Base-by-base conservation (phyloP, 2,113 vertebrate genomes). In the Neomonachus schauinslandi region DNA sequence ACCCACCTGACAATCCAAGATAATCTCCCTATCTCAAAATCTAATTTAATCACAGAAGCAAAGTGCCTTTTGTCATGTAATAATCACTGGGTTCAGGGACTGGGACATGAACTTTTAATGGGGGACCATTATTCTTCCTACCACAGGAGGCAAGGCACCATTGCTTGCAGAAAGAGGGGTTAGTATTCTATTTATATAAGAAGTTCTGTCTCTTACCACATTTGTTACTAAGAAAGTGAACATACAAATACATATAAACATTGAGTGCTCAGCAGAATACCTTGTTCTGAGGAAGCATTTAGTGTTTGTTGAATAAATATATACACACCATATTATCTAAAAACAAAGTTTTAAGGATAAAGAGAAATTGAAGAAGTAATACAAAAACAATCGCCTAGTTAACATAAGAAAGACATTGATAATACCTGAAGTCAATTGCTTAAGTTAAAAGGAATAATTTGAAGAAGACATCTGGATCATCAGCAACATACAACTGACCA, bases 141-240 rank as follows among this genome's bases (percentile, higher is more conserved):
- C 18, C 6, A 46, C 4, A 80, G 76, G 71, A 93, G 55, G 55
- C 16, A 94, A 14, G 11, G 65, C 1, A 13, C n/a, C 11, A 76
- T 55, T 74, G 36, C 39, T 94, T 81, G 7, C 51, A 89, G 77
- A 67, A 89, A 89, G 61, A 96, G 15, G n/a, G 82, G 55, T 74
- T 39, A 80, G 26, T 42, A 84, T 92, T 86, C 57, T 61, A 19
- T 18, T 95, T 88, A 67, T 28, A 39, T 31, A 59, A 77, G 15
- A 15, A 79, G 49, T 74, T 69, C 33, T 79, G 19, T 94, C 74
- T 92, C 49, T 87, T 87, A 67, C 21, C 49, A 46, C 18, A 59
- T 59, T 89, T 82, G 49, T 77, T 79, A 94, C 28, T 79, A 61
- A 96, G 80, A 94, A 94, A 53, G n/a, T 10, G 74, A 94, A 86